Percentiles rank a stretch among this genome's conserved stretches.
Evolutionary conservation across 2,797 vertebrate genomes (phyloP).

Genomic region (Dicrostonyx torquatus): DNA sequence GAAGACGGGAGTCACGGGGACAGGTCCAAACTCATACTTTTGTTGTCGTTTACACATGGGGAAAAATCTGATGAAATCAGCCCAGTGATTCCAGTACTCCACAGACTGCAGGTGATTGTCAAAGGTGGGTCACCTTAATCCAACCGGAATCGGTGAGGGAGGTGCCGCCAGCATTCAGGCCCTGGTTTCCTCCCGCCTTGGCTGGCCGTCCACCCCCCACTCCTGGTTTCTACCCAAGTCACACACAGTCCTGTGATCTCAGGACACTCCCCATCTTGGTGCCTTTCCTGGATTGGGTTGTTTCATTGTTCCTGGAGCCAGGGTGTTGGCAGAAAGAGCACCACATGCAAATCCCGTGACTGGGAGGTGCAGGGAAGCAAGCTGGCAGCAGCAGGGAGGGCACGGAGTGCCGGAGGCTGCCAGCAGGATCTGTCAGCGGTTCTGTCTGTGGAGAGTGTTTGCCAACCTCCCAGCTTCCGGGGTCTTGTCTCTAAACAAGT

Average conservation of each 20-base stretch:
- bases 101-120: not conserved
- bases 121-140: not conserved
- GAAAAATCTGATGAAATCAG: not conserved
- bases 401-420: fast-evolving
- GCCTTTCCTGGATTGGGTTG: not conserved
- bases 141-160: not conserved
- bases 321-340: not conserved
- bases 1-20: fast-evolving
- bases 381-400: fast-evolving
- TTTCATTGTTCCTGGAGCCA: not conserved
- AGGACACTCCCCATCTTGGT: not conserved
- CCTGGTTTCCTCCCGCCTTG: not conserved
- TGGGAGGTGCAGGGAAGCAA: not conserved
- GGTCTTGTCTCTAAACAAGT: not conserved
- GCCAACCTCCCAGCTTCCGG: too few relatives aligned
- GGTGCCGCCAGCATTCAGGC: too few relatives aligned
- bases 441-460: fast-evolving
- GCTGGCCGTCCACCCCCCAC: not conserved
- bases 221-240: not conserved
- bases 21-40: not conserved
- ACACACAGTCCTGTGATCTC: not conserved
- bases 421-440: not conserved
- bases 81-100: not conserved
- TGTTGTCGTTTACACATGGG: not conserved
- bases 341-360: not conserved